Percentiles rank a stretch among this genome's conserved stretches.
Conservation (phyloP, 2,888 invertebrate species). For the Caenorhabditis zanzibari region DNA sequence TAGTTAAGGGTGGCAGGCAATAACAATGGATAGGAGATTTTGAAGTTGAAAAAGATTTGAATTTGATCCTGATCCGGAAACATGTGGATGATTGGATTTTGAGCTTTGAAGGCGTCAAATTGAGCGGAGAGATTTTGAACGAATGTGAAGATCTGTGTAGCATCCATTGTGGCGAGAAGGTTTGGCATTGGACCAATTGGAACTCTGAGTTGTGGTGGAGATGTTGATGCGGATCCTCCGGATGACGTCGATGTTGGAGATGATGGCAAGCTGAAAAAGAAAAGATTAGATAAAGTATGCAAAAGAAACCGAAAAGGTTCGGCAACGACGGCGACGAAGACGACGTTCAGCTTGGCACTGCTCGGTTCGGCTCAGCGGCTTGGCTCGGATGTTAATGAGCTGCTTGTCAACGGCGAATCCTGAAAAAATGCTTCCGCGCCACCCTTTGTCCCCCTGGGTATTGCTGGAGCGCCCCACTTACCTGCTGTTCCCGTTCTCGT, state of each 20-base stretch:
- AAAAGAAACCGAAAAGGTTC: not conserved
- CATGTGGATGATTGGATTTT: not conserved
- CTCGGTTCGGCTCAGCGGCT: not conserved
- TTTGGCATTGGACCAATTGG: not conserved
- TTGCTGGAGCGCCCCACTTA: not conserved
- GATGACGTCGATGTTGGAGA: conserved; percentile 26
- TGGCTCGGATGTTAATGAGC: not conserved
- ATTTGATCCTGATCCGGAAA: not conserved
- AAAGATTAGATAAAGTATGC: not conserved
- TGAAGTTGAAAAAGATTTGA: conserved; percentile 3
- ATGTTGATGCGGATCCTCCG: not conserved
- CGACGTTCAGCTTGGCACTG: conserved; percentile 16
- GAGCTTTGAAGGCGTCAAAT: conserved; percentile 5
- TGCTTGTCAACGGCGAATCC: not conserved
- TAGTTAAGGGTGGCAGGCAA: not conserved
- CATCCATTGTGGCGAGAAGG: too few species aligned
- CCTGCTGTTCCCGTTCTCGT: not conserved
- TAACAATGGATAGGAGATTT: not conserved
- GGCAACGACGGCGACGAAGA: not conserved
- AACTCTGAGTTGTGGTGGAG: not conserved
- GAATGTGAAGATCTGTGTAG: too few species aligned
- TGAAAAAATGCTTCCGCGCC: conserved; percentile 14
- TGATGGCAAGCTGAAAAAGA: conserved; percentile 19
- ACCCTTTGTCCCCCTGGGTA: not conserved
- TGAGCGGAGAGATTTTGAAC: not conserved